Conservation (phyloP, 2,888 invertebrate genomes). For the Unio delphinus region DNA sequence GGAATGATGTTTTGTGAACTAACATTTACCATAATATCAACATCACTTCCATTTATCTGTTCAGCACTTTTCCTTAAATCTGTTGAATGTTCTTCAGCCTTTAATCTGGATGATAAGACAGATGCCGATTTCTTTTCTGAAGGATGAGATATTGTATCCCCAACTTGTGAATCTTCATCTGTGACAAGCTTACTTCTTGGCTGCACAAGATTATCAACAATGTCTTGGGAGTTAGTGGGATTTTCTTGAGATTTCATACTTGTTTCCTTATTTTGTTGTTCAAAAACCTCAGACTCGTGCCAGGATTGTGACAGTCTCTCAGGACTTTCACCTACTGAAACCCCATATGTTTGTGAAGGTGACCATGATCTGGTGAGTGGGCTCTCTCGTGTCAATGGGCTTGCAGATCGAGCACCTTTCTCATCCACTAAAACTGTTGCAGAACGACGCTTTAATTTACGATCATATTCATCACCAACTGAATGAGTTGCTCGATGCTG, state of each 20-base stretch:
- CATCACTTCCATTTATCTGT: slow-evolving; percentile 1
- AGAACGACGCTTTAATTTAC: slow-evolving; percentile 55
- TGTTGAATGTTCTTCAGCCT: too few relatives aligned
- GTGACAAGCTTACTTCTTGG: too few relatives aligned
- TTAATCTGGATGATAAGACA: too few relatives aligned
- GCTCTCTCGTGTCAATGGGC: slow-evolving; percentile 29
- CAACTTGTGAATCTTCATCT: too few relatives aligned
- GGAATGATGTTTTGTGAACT: too few relatives aligned
- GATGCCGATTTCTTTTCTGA: too few relatives aligned
- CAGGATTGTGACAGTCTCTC: slow-evolving; percentile 44
- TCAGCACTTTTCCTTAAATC: neutral
- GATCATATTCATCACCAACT: slow-evolving; percentile 40
- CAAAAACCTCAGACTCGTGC: slow-evolving; percentile 34
- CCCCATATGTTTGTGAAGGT: slow-evolving; percentile 22
- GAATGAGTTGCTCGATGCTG: slow-evolving; percentile 42
- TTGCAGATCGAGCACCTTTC: slow-evolving; percentile 27
- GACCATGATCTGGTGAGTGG: slow-evolving; percentile 33
- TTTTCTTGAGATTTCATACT: neutral
- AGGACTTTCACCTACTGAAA: slow-evolving; percentile 5
- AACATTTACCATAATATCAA: slow-evolving; percentile 9
- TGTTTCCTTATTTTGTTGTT: slow-evolving; percentile 1
- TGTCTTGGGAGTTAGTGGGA: neutral
- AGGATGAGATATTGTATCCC: too few relatives aligned
- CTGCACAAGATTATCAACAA: neutral
- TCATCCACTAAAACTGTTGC: slow-evolving; percentile 54